A percentile compares a stretch with the other conserved stretches of the same genome.
Conservation (phyloP, 2,113 vertebrate species). For the Paratilapia polleni region DNA sequence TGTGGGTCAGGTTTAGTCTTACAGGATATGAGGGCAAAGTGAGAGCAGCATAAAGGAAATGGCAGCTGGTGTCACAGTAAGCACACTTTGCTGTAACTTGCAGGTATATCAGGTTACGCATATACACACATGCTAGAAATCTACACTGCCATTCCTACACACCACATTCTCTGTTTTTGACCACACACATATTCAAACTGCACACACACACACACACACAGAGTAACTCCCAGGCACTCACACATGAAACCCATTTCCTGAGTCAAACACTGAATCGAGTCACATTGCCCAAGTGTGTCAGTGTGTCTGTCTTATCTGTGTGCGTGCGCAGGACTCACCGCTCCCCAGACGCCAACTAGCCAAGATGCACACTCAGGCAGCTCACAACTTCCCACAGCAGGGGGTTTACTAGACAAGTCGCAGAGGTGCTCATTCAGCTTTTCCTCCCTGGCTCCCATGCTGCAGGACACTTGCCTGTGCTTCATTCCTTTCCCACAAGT, state of each 20-base stretch:
- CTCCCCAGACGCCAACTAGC: constrained; percentile 93
- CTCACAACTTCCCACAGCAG: constrained; percentile 82
- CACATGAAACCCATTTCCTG: constrained; percentile 64
- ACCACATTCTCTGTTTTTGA: constrained; percentile 31
- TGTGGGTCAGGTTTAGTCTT: constrained; percentile 59
- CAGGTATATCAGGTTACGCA: constrained; percentile 46
- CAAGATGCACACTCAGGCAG: constrained; percentile 88
- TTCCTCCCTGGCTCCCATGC: constrained; percentile 77
- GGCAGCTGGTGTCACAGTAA: constrained; percentile 58
- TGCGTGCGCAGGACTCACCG: constrained; percentile 81
- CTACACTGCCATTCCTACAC: constrained; percentile 25
- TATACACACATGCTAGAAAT: constrained; percentile 28
- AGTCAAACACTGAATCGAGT: constrained; percentile 42
- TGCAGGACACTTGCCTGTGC: constrained; percentile 88
- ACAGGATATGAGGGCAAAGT: constrained; percentile 71
- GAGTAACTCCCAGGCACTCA: constrained; percentile 12
- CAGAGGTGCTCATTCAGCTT: constrained; percentile 87
- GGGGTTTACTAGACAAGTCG: constrained; percentile 82
- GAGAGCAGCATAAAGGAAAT: constrained; percentile 64
- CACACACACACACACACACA: constrained; percentile 26
- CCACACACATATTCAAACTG: constrained; percentile 27
- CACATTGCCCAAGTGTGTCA: constrained; percentile 4
- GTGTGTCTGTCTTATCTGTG: constrained; percentile 10
- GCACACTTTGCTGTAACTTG: constrained; percentile 43
- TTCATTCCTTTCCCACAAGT: constrained; percentile 91